Base-by-base conservation (phyloP, 53 echinoderm and acorn worm species). In the Astropecten irregularis region DNA sequence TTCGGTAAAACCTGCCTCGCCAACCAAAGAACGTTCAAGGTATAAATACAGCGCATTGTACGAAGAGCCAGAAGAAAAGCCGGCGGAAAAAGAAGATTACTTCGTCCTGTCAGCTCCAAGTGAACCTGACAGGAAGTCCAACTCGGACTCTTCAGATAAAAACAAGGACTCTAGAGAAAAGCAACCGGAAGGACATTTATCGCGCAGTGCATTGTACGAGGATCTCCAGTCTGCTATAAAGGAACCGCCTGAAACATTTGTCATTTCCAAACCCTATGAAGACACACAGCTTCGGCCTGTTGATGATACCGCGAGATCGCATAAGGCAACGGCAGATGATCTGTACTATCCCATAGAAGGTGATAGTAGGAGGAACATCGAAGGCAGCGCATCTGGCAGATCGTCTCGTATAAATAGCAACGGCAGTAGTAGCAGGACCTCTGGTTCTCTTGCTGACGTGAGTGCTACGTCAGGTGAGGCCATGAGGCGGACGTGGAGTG, bases 401-500 rank as follows among this genome's bases (percentile, higher is more conserved):
- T 76, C 76, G 0, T 76, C 76, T 23, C 76, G 56, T 33, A 71
- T 35, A 2, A 71, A 71, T 20, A 71, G 71, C 50, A 33, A 49
- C 32, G 36, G 53, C 25, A 76, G 76, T 37, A n/a, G n/a, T n/a
- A 76, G 76, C 27, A 55, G 76, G 38, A 76, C 76, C 40, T 76
- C 76, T 10, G 76, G 76, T 57, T 76, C 76, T 40, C 76, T 76
- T 38, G 76, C 76, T 28, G 76, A 76, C 40, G 76, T 76, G 6
- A 76, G 76, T 26, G 76, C 76, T 23, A 76, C 76, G 38, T 76
- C 76, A 2, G 76, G 76, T 27, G 76, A 76, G 31, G 76, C 56
- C 25, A 76, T 76, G 76, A 76, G 76, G 58, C 76, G 76, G 19
- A 76, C 38, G 25, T 76, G 76, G 76, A 76, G 76, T 55, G 76